Conservation (phyloP, 2,113 vertebrate genomes). For the Takifugu bimaculatus region DNA sequence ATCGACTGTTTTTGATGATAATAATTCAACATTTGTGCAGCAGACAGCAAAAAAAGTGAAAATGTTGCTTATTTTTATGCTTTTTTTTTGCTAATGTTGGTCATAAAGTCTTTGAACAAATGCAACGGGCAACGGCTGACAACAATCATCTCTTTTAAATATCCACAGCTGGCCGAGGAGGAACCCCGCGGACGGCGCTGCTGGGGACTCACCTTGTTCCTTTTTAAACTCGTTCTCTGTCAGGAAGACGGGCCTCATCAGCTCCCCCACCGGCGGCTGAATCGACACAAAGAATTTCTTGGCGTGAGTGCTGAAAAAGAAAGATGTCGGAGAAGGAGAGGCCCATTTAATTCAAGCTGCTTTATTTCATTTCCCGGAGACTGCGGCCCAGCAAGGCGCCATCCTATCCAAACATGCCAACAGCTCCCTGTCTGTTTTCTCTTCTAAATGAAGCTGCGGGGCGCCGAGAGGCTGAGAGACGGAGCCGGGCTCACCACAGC, state of each 20-base stretch:
- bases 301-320: conserved; percentile 81
- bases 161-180: too few species aligned
- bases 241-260: conserved; percentile 91
- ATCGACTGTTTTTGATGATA: neutral
- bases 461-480: neutral
- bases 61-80: neutral
- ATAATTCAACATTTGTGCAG: neutral
- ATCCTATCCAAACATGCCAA: neutral
- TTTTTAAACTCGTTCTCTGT: conserved; percentile 97
- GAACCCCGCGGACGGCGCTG: neutral
- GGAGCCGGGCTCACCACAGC: conserved; percentile 82
- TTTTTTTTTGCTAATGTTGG: conserved; percentile 77
- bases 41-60: neutral
- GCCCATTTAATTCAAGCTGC: too few species aligned
- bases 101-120: conserved; percentile 53
- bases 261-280: conserved; percentile 92
- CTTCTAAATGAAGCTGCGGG: neutral
- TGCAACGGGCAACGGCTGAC: too few species aligned
- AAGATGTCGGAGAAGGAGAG: neutral
- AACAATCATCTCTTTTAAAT: too few species aligned
- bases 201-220: conserved; percentile 83
- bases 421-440: neutral
- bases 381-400: too few species aligned
- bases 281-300: conserved; percentile 94
- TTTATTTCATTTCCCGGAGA: too few species aligned